Base-by-base conservation (phyloP, 2,797 vertebrate species). In the Uromys caudimaculatus region DNA sequence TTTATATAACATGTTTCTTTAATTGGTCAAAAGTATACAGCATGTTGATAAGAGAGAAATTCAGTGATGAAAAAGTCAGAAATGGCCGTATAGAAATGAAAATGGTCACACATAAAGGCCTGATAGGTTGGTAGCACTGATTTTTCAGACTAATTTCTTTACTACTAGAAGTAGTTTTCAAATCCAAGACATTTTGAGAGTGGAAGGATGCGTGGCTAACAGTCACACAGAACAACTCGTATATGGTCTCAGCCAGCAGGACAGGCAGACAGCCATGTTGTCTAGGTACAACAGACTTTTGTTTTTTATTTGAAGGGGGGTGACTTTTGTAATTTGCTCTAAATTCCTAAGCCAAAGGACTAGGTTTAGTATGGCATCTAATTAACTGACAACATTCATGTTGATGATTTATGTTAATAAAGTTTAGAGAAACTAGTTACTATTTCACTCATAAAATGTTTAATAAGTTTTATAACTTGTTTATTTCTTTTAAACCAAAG, bases 401-500 rank as follows among this genome's bases (percentile, higher is more conserved):
- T 10, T 83, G 93, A 75, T 87, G 84, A 54, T 89, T 95, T 93
- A 23, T 91, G 24, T 96, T 77, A 47, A 47, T 75, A 32, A 27
- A 78, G 95, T 95, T 95, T 90, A 94, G 95, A 67, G 88, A 95
- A 89, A 89, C 23, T 64, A 95, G 60, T 38, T 79, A 84, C 50
- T 35, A 81, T 90, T 94, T 96, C 35, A 92, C 78, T 95, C 7
- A 64, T 85, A 82, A 95, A 93, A 92, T 69, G 11, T 92, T 91
- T 90, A 67, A 78, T 87, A 52, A 50, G 41, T 83, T 13, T 47
- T 84, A 50, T 85, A 50, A 94, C 47, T 32, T 71, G 2, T 78
- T 95, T 94, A 27, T 75, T 64, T 97, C 96, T 96, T 89, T 96
- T 62, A 79, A 93, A 86, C 21, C 3, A 87, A 78, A 90, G 10